These are phyloP conservation scores for Oxygymnocypris stewartii DNA, from an alignment of 2,113 vertebrate genomes.

Conservation along the genomic window DNA sequence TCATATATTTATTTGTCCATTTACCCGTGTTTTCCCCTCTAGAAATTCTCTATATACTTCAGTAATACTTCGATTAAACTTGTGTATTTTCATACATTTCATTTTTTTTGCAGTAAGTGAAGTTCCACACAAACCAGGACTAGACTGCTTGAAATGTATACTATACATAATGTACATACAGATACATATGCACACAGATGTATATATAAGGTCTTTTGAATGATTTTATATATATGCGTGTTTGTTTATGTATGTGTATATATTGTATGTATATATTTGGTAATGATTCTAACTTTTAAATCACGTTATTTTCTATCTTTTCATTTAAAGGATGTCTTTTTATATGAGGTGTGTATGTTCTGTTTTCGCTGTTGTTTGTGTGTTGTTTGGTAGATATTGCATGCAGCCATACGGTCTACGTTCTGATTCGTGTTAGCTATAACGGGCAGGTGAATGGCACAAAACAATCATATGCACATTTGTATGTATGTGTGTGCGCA, in stretches of 20 bases:
- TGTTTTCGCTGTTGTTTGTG: conserved; percentile 18
- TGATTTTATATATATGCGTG: conserved; percentile 53
- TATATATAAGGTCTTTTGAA: conserved; percentile 57
- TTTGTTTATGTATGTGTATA: conserved; percentile 73
- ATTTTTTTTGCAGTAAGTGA: not conserved
- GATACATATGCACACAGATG: conserved; percentile 68
- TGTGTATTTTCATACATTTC: not conserved
- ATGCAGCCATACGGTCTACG: not conserved
- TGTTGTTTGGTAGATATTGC: not conserved
- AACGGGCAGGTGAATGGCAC: not conserved
- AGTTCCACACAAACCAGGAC: not conserved
- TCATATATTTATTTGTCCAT: not conserved
- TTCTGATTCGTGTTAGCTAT: not conserved
- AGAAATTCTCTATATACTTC: too few relatives aligned
- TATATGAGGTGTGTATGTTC: conserved; percentile 31
- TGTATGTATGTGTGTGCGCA: not conserved
- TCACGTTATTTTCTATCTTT: conserved; percentile 56
- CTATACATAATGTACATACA: conserved; percentile 70
- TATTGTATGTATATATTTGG: conserved; percentile 75
- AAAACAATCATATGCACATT: conserved; percentile 18
- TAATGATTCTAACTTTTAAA: conserved; percentile 60
- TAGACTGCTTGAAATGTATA: conserved; percentile 65
- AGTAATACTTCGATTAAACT: not conserved
- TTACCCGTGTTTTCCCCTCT: not conserved
- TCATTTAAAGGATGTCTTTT: conserved; percentile 31